These are phyloP conservation scores for Cydia strobilella DNA, from an alignment of 1,140 invertebrate genomes.

Conservation along the genomic window DNA sequence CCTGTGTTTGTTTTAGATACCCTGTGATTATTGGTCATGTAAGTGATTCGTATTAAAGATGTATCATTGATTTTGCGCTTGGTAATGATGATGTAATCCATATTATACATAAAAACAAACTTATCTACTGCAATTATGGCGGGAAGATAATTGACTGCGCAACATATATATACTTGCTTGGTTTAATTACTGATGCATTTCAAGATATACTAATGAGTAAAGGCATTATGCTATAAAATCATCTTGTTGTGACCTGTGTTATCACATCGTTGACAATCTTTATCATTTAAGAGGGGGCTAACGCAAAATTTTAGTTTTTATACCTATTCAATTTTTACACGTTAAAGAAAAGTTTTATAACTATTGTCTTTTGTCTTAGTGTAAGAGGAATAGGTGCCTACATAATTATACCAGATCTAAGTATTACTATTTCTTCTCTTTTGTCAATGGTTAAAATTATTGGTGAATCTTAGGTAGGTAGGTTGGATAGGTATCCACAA, in stretches of 20 bases:
- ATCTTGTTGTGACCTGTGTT: background rate
- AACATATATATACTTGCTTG: slow-evolving; percentile 1
- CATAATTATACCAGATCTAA: no score
- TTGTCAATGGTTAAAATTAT: no score
- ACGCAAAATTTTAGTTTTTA: no score
- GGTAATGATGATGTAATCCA: background rate
- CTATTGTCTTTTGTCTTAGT: no score
- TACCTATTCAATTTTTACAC: no score
- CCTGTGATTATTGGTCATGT: background rate
- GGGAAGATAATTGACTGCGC: background rate
- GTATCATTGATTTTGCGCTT: slow-evolving; percentile 11
- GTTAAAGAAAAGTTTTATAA: no score
- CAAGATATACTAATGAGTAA: background rate
- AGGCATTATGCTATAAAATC: slow-evolving; percentile 5
- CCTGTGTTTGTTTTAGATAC: background rate
- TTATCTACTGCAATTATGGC: slow-evolving; percentile 10
- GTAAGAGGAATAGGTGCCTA: no score
- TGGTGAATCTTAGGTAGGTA: no score
- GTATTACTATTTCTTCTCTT: no score
- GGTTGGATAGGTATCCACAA: no score
- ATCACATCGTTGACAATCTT: background rate
- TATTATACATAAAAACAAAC: background rate
- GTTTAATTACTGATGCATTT: slow-evolving; percentile 8
- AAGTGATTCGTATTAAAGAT: background rate
- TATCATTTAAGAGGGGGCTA: no score